Conservation (phyloP, 2,113 vertebrate genomes). For the Phyllostomus discolor region DNA sequence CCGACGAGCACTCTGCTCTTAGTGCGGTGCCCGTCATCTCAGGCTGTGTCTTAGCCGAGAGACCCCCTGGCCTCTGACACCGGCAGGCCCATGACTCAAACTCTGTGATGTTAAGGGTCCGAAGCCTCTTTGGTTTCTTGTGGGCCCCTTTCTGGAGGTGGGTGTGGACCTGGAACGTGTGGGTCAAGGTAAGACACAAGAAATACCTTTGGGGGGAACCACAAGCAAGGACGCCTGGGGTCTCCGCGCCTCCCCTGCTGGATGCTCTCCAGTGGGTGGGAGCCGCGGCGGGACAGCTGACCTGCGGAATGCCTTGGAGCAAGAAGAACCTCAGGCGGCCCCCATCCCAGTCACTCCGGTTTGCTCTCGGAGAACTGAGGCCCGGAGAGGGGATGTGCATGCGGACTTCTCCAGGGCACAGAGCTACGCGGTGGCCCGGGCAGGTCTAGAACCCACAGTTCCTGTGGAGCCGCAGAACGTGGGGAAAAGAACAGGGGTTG, state of each 20-base stretch:
- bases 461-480: background rate
- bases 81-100: background rate
- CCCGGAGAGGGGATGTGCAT: background rate
- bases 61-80: background rate
- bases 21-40: background rate
- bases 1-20: background rate
- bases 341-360: background rate
- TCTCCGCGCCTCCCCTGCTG: background rate
- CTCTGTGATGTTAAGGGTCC: background rate
- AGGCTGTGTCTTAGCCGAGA: background rate
- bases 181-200: background rate
- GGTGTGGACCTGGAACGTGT: background rate
- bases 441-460: background rate
- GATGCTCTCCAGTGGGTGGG: background rate
- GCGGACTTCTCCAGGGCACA: background rate
- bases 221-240: background rate
- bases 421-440: background rate
- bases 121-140: background rate
- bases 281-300: background rate
- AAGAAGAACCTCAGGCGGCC: background rate
- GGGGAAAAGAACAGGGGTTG: background rate
- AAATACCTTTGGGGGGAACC: background rate
- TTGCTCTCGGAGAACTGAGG: background rate
- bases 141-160: background rate
- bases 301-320: background rate